A percentile compares a stretch with the other conserved stretches of the same genome.
Conservation (phyloP, 2,888 invertebrate genomes). For the Smittia aterrima region DNA sequence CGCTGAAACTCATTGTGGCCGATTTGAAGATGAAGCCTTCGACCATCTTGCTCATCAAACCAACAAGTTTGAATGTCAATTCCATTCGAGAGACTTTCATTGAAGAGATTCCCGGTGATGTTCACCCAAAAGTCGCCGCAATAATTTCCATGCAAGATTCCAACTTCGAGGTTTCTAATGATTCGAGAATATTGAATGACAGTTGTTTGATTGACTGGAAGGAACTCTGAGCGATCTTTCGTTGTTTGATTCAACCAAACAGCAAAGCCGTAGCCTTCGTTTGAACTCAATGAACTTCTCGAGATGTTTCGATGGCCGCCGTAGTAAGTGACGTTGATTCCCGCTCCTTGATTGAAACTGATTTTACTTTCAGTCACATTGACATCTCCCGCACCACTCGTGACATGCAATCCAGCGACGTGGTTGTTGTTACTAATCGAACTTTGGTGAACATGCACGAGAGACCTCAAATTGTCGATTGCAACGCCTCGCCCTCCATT, state of each 20-base stretch:
- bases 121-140: conserved; percentile 84
- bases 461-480: conserved; percentile 87
- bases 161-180: conserved; percentile 81
- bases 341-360: conserved; percentile 88
- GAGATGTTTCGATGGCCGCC: conserved; percentile 94
- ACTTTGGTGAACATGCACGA: conserved; percentile 79
- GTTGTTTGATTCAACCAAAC: conserved; percentile 86
- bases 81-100: conserved; percentile 73
- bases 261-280: conserved; percentile 83
- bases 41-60: conserved; percentile 58
- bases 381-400: conserved; percentile 89
- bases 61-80: conserved; percentile 84
- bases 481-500: conserved; percentile 95
- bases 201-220: conserved; percentile 80
- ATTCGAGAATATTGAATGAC: conserved; percentile 84
- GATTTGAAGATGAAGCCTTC: conserved; percentile 67
- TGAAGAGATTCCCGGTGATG: conserved; percentile 88
- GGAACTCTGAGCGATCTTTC: conserved; percentile 63
- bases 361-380: conserved; percentile 89
- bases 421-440: conserved; percentile 84
- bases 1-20: conserved; percentile 82
- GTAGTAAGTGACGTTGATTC: conserved; percentile 91
- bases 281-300: conserved; percentile 77
- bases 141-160: conserved; percentile 89
- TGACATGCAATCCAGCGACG: conserved; percentile 86